A percentile compares a stretch with the other conserved stretches of the same genome.
phyloP scores from a whole-genome alignment of 2,888 invertebrate genomes.

The Lypha dubia region DNA sequence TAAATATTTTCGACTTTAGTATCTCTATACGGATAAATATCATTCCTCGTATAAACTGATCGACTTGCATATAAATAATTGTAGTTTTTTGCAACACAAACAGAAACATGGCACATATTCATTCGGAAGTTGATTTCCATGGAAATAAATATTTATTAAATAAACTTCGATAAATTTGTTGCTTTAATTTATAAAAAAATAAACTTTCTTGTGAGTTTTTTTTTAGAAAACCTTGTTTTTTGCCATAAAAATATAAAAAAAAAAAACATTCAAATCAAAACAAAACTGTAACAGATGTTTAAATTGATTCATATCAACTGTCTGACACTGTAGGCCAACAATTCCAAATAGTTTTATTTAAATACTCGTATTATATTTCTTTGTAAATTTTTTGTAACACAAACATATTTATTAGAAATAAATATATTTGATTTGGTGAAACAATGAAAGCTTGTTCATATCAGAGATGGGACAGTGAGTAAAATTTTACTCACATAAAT shows the following conservation, averaged over 20 bases:
- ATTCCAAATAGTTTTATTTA: neutral
- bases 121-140: constrained; percentile 9
- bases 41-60: too few relatives aligned
- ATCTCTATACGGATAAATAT: too few relatives aligned
- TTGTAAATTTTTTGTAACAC: neutral
- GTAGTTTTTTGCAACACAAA: neutral
- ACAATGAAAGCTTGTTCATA: too few relatives aligned
- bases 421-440: too few relatives aligned
- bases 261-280: neutral
- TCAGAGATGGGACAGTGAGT: too few relatives aligned
- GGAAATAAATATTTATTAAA: constrained; percentile 34
- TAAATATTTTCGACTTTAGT: too few relatives aligned
- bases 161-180: neutral
- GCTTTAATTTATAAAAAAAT: neutral
- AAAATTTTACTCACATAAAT: too few relatives aligned
- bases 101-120: neutral
- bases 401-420: neutral
- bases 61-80: constrained; percentile 26
- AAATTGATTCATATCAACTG: constrained; percentile 1
- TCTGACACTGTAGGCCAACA: neutral
- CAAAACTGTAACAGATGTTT: neutral
- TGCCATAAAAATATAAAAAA: constrained; percentile 16
- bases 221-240: constrained; percentile 1
- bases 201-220: neutral
- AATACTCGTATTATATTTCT: neutral